phyloP scores from a whole-genome alignment of 2,888 invertebrate species.

The Colletes collaris region DNA sequence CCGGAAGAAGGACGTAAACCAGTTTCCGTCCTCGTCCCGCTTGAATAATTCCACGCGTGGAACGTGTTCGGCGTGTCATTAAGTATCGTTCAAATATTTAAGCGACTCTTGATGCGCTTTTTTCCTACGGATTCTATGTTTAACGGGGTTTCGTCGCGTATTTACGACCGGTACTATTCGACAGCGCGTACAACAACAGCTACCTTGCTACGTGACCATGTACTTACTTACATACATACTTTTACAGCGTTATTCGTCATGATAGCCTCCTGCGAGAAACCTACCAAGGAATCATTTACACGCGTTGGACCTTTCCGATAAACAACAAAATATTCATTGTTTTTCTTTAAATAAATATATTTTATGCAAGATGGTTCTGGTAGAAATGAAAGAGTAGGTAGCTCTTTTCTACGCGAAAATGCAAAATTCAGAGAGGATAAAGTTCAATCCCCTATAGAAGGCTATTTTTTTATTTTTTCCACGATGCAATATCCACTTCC shows the following conservation, averaged over 20 bases:
- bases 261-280: constrained; percentile 21
- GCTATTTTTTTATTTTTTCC: no score
- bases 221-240: neutral
- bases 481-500: no score
- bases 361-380: no score
- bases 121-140: neutral
- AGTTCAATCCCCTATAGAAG: no score
- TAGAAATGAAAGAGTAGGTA: no score
- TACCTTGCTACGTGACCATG: constrained; percentile 19
- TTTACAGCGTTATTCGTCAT: constrained; percentile 35
- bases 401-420: no score
- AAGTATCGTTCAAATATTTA: constrained; percentile 38
- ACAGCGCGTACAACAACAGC: constrained; percentile 18
- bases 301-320: no score
- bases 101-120: neutral
- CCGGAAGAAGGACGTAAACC: neutral
- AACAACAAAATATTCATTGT: no score
- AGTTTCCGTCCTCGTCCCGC: neutral
- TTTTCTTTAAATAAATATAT: no score
- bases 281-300: constrained; percentile 36
- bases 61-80: constrained; percentile 26
- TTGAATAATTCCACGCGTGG: constrained; percentile 16
- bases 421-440: no score
- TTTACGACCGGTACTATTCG: constrained; percentile 21
- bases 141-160: constrained; percentile 23